Evolutionary conservation across 1,140 invertebrate species (phyloP).

Genomic region (Neotoxoptera formosana): DNA sequence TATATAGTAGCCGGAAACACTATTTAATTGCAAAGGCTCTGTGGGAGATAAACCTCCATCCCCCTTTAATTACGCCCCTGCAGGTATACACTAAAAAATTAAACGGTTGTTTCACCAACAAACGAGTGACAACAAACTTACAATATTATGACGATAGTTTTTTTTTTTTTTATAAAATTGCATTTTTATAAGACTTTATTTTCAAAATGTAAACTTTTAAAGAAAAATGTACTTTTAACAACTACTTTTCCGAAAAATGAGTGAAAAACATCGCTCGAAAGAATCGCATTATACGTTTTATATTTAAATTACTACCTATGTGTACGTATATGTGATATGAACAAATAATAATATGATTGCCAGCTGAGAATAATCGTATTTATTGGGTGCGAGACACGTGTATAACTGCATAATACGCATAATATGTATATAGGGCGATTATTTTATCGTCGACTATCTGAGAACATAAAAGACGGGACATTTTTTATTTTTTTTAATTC

Average conservation of each 20-base stretch:
- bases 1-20: too few relatives aligned
- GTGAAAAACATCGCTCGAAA: background rate
- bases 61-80: too few relatives aligned
- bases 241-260: background rate
- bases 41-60: too few relatives aligned
- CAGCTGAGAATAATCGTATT: background rate
- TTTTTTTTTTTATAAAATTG: background rate
- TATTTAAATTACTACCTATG: background rate
- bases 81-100: too few relatives aligned
- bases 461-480: background rate
- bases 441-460: background rate
- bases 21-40: too few relatives aligned
- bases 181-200: background rate
- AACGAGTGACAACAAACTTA: background rate
- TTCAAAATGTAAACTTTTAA: background rate
- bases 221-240: too few relatives aligned
- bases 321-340: background rate
- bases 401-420: background rate
- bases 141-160: background rate
- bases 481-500: background rate
- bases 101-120: background rate
- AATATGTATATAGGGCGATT: background rate
- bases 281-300: background rate
- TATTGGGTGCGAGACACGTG: background rate
- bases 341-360: background rate